A percentile compares a stretch with the other conserved stretches of the same genome.
These are phyloP conservation scores for Leptodirus hochenwartii DNA, from an alignment of 2,888 invertebrate genomes.

Conservation along the genomic window DNA sequence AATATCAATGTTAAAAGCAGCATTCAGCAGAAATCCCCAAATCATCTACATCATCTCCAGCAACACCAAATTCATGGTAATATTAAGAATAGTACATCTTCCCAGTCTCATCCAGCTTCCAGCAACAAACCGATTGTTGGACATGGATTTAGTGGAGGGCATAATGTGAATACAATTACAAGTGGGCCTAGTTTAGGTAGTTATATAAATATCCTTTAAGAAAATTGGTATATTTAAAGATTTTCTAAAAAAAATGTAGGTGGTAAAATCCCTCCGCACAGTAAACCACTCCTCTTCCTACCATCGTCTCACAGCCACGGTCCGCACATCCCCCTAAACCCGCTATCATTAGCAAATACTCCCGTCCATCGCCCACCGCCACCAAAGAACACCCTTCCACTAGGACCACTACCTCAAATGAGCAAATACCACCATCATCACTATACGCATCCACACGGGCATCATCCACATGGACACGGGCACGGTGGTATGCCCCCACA, in stretches of 20 bases:
- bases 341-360: conserved; percentile 11
- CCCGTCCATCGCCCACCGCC: conserved; percentile 12
- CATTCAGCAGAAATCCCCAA: too few relatives aligned
- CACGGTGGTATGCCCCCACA: conserved; percentile 9
- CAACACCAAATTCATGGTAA: too few relatives aligned
- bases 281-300: conserved; percentile 15
- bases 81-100: too few relatives aligned
- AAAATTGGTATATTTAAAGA: not conserved
- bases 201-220: not conserved
- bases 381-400: conserved; percentile 8
- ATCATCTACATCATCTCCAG: not conserved
- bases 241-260: conserved; percentile 9
- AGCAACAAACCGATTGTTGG: too few relatives aligned
- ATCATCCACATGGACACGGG: conserved; percentile 13
- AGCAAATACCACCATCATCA: conserved; percentile 8
- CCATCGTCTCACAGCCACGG: conserved; percentile 27
- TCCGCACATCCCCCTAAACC: conserved; percentile 29
- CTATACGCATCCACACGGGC: conserved; percentile 1
- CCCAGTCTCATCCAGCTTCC: conserved; percentile 1
- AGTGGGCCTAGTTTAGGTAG: conserved; percentile 4
- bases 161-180: conserved; percentile 4
- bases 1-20: too few relatives aligned
- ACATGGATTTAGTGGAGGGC: too few relatives aligned
- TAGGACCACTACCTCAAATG: conserved; percentile 7
- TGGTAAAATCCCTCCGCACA: conserved; percentile 13